These are phyloP conservation scores for Rhinolophus sinicus DNA, from an alignment of 2,113 vertebrate species.

Conservation along the genomic window DNA sequence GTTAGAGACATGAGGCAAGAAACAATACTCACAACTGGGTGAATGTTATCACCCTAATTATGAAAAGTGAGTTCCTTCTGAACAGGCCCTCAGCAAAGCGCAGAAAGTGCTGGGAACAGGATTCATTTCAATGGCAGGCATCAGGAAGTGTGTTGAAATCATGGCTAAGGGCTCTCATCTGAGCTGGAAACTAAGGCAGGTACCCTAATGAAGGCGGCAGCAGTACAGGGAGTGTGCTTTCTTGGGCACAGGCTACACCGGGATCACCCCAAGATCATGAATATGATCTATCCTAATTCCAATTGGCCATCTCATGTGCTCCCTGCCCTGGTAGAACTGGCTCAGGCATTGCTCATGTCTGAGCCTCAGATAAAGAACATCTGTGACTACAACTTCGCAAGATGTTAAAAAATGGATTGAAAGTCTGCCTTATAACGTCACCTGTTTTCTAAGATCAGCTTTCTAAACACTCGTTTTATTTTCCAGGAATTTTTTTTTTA, in stretches of 20 bases:
- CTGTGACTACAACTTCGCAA: not conserved
- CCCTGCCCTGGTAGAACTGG: not conserved
- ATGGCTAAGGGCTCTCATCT: not conserved
- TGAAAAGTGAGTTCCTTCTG: constrained; percentile 11
- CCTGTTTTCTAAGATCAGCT: constrained; percentile 33
- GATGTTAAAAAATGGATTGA: not conserved
- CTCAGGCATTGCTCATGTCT: not conserved
- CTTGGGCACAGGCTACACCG: not conserved
- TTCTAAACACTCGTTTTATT: constrained; percentile 16
- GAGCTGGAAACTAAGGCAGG: not conserved
- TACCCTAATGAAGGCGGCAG: not conserved
- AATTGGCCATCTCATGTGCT: not conserved
- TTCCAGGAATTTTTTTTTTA: constrained; percentile 44
- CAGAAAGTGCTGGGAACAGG: not conserved
- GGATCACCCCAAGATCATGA: not conserved
- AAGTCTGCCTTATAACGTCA: not conserved
- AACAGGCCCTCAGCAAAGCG: not conserved
- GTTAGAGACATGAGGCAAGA: not conserved
- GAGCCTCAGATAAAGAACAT: not conserved
- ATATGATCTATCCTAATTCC: not conserved
- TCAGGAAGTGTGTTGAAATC: not conserved
- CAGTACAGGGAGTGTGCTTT: not conserved
- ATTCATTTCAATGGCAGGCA: not conserved
- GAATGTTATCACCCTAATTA: not conserved
- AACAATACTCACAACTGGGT: not conserved